Evolutionary conservation across 2,888 invertebrate species (phyloP).

Genomic region (Melitaea athalia): DNA sequence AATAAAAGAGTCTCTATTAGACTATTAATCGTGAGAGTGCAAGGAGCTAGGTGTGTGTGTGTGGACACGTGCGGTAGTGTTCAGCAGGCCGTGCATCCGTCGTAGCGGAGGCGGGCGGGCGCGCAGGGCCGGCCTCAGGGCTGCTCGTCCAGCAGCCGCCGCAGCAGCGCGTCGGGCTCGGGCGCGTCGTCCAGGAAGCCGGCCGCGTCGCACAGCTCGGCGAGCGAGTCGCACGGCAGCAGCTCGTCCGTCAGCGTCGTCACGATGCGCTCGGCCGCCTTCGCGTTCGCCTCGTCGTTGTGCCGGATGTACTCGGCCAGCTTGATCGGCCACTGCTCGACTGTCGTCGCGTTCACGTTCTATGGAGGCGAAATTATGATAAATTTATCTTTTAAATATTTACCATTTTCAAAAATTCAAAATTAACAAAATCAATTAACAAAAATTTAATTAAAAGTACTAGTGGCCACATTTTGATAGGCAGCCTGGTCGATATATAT

Average conservation of each 20-base stretch:
- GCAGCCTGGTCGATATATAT: no score
- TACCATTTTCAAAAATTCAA: no score
- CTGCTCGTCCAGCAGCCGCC: conserved; percentile 58
- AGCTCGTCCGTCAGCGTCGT: conserved; percentile 93
- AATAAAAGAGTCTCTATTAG: conserved; percentile 8
- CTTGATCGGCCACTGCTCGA: conserved; percentile 94
- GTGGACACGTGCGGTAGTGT: conserved; percentile 15
- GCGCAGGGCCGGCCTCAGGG: conserved; percentile 60
- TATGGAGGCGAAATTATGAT: conserved; percentile 51
- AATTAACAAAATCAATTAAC: no score
- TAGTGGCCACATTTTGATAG: no score
- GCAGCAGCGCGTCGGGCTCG: conserved; percentile 81
- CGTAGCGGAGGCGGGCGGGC: conserved; percentile 60
- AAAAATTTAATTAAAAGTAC: no score
- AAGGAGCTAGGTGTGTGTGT: conserved; percentile 9
- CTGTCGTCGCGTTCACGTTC: conserved; percentile 85
- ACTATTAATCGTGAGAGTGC: conserved; percentile 33
- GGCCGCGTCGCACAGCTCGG: conserved; percentile 96
- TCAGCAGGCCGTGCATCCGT: conserved; percentile 62
- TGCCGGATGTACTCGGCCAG: conserved; percentile 96
- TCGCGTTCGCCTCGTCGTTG: conserved; percentile 95
- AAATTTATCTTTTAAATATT: not conserved
- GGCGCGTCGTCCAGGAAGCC: conserved; percentile 88
- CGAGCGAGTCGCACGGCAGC: conserved; percentile 93
- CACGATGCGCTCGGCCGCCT: conserved; percentile 92